phyloP scores from a whole-genome alignment of 2,888 invertebrate genomes.

The Sminthurinus aureus region DNA sequence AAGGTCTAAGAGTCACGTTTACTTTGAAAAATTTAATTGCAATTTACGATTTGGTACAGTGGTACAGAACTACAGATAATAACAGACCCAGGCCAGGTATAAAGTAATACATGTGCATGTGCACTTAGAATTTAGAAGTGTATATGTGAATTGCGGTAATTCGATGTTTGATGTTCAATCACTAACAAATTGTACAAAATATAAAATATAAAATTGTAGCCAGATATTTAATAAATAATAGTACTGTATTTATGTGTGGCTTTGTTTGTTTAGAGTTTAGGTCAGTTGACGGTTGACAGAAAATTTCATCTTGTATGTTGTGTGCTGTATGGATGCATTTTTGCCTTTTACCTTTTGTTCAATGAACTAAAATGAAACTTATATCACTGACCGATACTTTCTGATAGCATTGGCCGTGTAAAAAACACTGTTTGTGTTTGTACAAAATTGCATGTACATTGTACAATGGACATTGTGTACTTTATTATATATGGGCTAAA shows the following conservation, averaged over 20 bases:
- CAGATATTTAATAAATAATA: too few species aligned
- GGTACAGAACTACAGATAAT: neutral
- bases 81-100: neutral
- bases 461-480: too few species aligned
- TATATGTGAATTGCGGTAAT: neutral
- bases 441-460: neutral
- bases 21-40: neutral
- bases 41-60: constrained; percentile 12
- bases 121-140: neutral
- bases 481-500: neutral
- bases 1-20: neutral
- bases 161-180: too few species aligned
- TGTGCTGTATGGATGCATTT: too few species aligned
- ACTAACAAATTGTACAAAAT: neutral
- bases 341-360: too few species aligned
- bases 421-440: neutral
- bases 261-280: too few species aligned
- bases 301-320: too few species aligned
- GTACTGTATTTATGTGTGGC: too few species aligned
- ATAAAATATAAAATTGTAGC: too few species aligned
- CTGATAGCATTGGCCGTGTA: neutral
- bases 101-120: neutral
- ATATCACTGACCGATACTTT: too few species aligned
- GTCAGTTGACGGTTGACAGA: too few species aligned
- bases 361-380: too few species aligned